Conservation (phyloP, 2,113 vertebrate genomes). For the Anguilla rostrata region DNA sequence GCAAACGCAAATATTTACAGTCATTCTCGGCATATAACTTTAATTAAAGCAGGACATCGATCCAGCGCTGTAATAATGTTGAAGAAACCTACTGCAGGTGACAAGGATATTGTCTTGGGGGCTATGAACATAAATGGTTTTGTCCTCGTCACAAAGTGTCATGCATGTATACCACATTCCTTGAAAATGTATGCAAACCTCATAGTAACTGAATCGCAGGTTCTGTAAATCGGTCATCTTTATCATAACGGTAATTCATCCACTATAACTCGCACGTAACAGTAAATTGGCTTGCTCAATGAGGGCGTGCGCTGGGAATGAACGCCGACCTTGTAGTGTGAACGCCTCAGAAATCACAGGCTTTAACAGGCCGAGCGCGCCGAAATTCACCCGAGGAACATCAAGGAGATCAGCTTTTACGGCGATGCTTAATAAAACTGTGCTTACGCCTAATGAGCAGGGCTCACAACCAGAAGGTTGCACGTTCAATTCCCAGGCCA, state of each 20-base stretch:
- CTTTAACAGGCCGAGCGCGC: neutral
- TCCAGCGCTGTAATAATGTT: neutral
- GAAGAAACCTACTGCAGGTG: neutral
- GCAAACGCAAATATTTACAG: neutral
- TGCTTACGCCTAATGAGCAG: neutral
- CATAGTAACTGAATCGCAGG: neutral
- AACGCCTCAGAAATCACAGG: neutral
- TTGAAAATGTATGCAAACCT: neutral
- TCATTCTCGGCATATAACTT: neutral
- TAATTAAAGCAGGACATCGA: conserved; percentile 20
- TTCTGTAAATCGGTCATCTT: neutral
- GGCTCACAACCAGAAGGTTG: neutral
- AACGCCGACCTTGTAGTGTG: too few species aligned
- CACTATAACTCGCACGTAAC: neutral
- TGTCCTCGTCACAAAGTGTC: too few species aligned
- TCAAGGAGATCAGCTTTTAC: neutral
- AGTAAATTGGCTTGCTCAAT: neutral
- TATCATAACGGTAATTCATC: neutral
- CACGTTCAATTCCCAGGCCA: neutral
- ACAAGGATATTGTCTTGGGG: neutral
- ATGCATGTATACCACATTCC: neutral
- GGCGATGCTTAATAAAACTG: neutral
- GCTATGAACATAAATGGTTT: neutral
- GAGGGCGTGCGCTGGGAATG: neutral
- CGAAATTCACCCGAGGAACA: neutral